A percentile compares a stretch with the other conserved stretches of the same genome.
Evolutionary conservation across 2,113 vertebrate genomes (phyloP).

Genomic region (Dasypus novemcinctus): DNA sequence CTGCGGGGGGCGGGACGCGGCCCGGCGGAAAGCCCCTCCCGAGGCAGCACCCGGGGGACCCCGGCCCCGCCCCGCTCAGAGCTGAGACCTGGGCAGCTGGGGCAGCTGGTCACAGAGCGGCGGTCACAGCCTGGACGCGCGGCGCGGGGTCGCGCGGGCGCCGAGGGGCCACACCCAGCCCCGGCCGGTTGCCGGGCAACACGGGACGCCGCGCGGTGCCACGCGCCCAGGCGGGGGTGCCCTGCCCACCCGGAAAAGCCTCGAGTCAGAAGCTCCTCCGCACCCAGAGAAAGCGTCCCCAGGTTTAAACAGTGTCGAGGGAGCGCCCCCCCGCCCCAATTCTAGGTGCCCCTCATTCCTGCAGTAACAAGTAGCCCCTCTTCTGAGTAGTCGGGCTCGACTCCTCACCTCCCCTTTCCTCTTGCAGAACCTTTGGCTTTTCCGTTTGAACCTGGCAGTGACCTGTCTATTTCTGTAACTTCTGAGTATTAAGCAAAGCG

Average conservation of each 20-base stretch:
- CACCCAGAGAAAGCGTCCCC: background rate
- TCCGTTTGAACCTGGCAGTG: constrained; percentile 28
- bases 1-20: too few species aligned
- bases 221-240: background rate
- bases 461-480: constrained; percentile 61
- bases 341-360: background rate
- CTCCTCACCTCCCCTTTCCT: constrained; percentile 17
- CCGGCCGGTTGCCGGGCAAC: background rate
- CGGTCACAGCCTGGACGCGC: background rate
- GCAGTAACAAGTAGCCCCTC: background rate
- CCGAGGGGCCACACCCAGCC: background rate
- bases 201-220: background rate
- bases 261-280: background rate
- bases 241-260: background rate
- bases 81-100: background rate
- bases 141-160: background rate
- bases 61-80: fast-evolving
- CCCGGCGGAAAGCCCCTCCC: background rate
- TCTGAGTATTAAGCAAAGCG: background rate
- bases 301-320: background rate
- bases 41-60: background rate
- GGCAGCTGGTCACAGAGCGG: background rate
- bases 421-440: constrained; percentile 39
- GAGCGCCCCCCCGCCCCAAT: background rate
- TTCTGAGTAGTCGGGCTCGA: background rate